Percentiles rank a stretch among this genome's conserved stretches.
Evolutionary conservation across 30 jellyfish, hydroid and myxozoan genomes (phyloP).

Genomic region (Sanderia malayensis): DNA sequence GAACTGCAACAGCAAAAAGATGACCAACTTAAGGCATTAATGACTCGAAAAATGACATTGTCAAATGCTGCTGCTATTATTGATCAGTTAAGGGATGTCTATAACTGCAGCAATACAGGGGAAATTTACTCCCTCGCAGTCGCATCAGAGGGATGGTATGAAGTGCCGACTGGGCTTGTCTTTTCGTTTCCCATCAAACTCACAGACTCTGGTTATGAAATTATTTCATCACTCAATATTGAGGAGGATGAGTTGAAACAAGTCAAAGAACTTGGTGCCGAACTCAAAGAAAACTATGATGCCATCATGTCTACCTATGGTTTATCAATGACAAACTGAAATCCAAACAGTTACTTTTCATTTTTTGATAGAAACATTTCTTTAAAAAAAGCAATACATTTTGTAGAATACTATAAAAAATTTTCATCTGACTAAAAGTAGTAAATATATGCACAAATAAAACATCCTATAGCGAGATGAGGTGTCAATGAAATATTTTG

Average conservation of each 20-base stretch:
- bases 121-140: conserved; percentile 63
- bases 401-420: no score
- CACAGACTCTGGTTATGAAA: conserved; percentile 33
- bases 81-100: conserved; percentile 67
- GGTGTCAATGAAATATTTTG: no score
- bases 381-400: no score
- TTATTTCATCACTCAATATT: conserved; percentile 19
- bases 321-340: conserved; percentile 1
- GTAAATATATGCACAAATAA: no score
- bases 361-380: no score
- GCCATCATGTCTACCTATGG: conserved; percentile 18
- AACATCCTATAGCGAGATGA: no score
- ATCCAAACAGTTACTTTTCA: no score
- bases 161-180: conserved; percentile 75
- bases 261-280: conserved; percentile 29
- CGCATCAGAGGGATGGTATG: conserved; percentile 91
- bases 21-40: conserved; percentile 2
- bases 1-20: conserved; percentile 9
- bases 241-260: conserved; percentile 27
- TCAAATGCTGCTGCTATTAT: conserved; percentile 80
- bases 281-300: conserved; percentile 39
- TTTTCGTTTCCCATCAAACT: conserved; percentile 79
- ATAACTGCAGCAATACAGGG: conserved; percentile 50
- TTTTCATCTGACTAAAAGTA: no score
- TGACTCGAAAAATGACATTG: conserved; percentile 9